These are phyloP conservation scores for Delphinapterus leucas DNA, from an alignment of 2,113 vertebrate genomes.

Conservation along the genomic window DNA sequence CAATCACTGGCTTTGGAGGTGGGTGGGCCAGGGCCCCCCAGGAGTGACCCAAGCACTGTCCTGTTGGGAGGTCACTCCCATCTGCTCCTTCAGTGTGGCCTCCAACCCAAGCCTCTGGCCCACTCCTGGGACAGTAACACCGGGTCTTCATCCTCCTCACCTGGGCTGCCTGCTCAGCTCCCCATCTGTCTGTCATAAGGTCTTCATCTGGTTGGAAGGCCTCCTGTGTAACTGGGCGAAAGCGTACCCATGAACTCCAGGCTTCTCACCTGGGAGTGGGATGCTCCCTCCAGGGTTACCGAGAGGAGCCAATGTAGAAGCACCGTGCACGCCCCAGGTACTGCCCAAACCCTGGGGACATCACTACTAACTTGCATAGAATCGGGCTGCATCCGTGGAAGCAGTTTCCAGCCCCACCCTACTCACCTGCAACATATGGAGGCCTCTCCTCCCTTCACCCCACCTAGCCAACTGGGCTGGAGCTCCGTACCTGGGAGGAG, in stretches of 20 bases:
- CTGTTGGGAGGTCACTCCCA: background rate
- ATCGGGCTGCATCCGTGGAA: fast-evolving
- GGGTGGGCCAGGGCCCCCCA: background rate
- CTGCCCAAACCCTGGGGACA: fast-evolving
- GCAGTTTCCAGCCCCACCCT: background rate
- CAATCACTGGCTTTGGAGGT: background rate
- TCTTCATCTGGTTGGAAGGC: background rate
- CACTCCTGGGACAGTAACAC: fast-evolving
- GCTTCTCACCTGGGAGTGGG: background rate
- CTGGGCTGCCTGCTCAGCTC: background rate
- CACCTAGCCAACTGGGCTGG: background rate
- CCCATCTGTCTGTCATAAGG: background rate
- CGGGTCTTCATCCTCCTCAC: background rate
- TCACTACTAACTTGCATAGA: background rate
- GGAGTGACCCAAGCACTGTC: background rate
- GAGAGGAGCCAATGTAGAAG: background rate
- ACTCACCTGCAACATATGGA: background rate
- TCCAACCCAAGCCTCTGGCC: background rate
- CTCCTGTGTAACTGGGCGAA: background rate
- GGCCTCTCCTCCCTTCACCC: background rate
- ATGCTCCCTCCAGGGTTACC: background rate
- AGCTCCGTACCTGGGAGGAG: background rate
- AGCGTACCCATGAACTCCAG: background rate
- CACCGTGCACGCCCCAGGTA: fast-evolving
- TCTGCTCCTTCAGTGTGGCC: background rate